Conservation (phyloP, 53 echinoderm and acorn worm genomes). For the Apostichopus leukothele region DNA sequence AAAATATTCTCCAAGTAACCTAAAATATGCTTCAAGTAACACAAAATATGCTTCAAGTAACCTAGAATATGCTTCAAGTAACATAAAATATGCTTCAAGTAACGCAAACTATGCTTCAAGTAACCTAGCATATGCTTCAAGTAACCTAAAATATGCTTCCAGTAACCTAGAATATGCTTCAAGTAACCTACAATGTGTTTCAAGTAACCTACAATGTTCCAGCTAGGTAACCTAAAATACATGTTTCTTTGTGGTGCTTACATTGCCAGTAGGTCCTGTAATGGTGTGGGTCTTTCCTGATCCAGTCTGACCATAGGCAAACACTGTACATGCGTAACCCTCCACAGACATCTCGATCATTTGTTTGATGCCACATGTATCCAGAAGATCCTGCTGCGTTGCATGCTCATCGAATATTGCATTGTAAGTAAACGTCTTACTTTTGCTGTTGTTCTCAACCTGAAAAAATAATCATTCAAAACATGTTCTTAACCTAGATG, state of each 20-base stretch:
- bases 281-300: constrained; percentile 98
- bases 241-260: neutral
- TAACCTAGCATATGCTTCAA: too few species aligned
- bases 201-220: too few species aligned
- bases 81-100: too few species aligned
- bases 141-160: too few species aligned
- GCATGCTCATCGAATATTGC: constrained; percentile 74
- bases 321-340: constrained; percentile 91
- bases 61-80: too few species aligned
- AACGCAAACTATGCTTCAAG: too few species aligned
- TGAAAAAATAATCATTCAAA: neutral
- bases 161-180: too few species aligned
- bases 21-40: too few species aligned
- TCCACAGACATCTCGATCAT: constrained; percentile 92
- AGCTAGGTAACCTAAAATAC: neutral
- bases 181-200: too few species aligned
- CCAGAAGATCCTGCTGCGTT: constrained; percentile 82
- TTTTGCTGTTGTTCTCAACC: constrained; percentile 35
- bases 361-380: constrained; percentile 92
- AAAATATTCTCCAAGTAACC: too few species aligned
- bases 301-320: constrained; percentile 98
- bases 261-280: constrained; percentile 74
- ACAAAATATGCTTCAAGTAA: too few species aligned
- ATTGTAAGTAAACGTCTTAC: constrained; percentile 95
- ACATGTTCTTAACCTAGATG: neutral